phyloP scores from a whole-genome alignment of 2,888 invertebrate species.

The Lucinisca nassula region DNA sequence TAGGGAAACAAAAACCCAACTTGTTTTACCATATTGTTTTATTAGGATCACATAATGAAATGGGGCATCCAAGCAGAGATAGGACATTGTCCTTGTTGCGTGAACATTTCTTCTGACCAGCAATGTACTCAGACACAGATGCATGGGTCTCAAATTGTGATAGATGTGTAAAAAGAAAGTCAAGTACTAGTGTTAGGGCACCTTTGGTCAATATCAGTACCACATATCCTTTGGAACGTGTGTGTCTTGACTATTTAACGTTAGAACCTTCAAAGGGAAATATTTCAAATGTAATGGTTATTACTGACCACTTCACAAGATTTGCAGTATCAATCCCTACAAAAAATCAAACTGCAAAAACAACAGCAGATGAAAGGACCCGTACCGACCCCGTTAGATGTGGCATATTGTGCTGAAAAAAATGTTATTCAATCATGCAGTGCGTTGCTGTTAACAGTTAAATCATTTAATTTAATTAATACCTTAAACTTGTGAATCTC shows the following conservation, averaged over 20 bases:
- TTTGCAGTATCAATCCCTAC: neutral
- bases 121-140: neutral
- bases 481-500: too few relatives aligned
- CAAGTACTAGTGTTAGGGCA: neutral
- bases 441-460: too few relatives aligned
- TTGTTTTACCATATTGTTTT: too few relatives aligned
- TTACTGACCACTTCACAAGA: neutral
- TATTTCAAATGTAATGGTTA: neutral
- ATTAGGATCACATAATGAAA: too few relatives aligned
- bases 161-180: neutral
- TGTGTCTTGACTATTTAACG: neutral
- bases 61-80: neutral
- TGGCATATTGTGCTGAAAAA: too few relatives aligned
- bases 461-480: too few relatives aligned
- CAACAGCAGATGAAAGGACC: neutral
- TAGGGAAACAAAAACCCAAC: too few relatives aligned
- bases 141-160: neutral
- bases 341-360: neutral
- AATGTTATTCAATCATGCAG: too few relatives aligned
- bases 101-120: neutral
- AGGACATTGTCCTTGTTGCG: neutral
- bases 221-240: neutral
- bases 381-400: too few relatives aligned
- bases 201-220: neutral
- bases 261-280: neutral